Evolutionary conservation across 2,113 vertebrate genomes (phyloP), one percentile per base, ranked within the genome.

Genomic region (Calidris pygmaea): DNA sequence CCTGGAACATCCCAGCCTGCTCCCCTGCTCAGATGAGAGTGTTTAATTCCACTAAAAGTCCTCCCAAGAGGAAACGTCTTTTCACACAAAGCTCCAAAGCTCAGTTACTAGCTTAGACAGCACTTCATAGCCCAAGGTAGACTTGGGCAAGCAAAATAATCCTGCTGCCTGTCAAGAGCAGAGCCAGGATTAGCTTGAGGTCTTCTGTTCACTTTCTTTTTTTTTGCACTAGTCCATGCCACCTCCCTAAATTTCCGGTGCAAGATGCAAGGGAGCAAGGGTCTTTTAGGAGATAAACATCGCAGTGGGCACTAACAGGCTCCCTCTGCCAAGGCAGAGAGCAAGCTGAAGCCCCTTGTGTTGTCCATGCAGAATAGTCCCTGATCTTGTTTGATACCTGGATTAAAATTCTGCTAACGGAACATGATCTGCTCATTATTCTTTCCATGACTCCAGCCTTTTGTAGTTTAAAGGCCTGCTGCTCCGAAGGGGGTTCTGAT

Each of bases 321-420:
- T 82, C 39, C 19, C 1, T 23, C 56, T 91, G 71, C 50, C 82
- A 45, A 85, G 58, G n/a, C 4, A 5, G 53, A 82, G 35, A 70
- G 62, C 52, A 68, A 19, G 58, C 72, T 85, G 77, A 37, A 89
- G 45, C 14, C 58, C 35, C 37, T 15, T 65, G 41, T 90, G 73
- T 48, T 92, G 77, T 71, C 63, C 50, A 14, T 39, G 53, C 62
- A 87, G 63, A 87, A 55, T 5, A 91, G 81, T 67, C 52, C 71
- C 41, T 67, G 84, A 63, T 95, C 58, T 87, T 76, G 45, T 85
- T 95, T 85, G 82, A 95, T 89, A 63, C 59, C 43, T 75, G 47
- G 66, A 96, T 96, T 95, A 94, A 90, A 95, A 96, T 95, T 90
- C 93, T 91, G 53, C 73, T 71, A 82, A 92, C 84, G 84, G 92